Base-by-base conservation (phyloP, 2,888 invertebrate genomes). In the Drosophila neutralis region DNA sequence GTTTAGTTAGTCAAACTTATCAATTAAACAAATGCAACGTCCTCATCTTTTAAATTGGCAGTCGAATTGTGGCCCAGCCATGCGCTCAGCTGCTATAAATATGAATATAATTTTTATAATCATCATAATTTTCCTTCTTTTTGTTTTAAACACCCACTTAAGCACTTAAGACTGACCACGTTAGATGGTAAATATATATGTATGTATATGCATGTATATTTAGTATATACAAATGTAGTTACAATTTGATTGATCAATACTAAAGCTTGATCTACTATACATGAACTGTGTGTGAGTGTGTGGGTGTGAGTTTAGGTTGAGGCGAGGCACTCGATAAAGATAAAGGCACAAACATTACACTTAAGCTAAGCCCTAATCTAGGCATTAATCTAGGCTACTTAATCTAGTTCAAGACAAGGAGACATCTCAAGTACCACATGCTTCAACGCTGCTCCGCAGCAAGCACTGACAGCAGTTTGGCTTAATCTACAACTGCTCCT, bases 21-120 rank as follows among this genome's bases (percentile, higher is more conserved):
- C 40, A 75, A 80, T 57, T 82, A 87, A 85, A 87, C 78, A 89
- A 86, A 89, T 89, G 85, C 89, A 76, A 75, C 73, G 69, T 82
- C 56, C 56, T 69, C 79, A 27, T 73, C 63, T 69, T 61, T 61
- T 89, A 77, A 82, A 69, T 86, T 90, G 87, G 87, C 87, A 87
- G 87, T 87, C 89, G 82, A 86, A 83, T 79, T 83, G 77, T 88
- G 90, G 89, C 89, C 83, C 83, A 88, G 86, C 83, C 84, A 87
- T 82, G 62, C 76, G 89, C 84, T 81, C 89, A 88, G 87, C 89
- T 89, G 89, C 84, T 77, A 52, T 73, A 48, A 69, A 62, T 69
- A 52, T 56, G 61, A 73, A 75, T 71, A 65, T 53, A 70, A 53
- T 29, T 21, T 33, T 29, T 54, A 61, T 65, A 64, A 77, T 62